Percentiles rank a stretch among this genome's conserved stretches.
Conservation (phyloP, 2,113 vertebrate genomes). For the Empidonax alnorum region DNA sequence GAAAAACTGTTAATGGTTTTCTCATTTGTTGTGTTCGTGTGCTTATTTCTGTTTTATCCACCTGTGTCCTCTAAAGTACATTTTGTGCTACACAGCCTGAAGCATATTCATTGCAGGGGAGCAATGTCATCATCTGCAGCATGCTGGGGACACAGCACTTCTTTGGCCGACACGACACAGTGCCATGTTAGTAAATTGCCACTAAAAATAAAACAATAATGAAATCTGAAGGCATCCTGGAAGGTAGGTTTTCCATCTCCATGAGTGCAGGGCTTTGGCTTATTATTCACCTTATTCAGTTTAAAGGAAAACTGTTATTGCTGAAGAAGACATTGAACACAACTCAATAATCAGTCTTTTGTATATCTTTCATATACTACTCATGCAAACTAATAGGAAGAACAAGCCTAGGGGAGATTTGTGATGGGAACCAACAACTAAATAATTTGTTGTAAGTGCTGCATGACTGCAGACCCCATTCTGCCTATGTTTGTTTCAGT, state of each 20-base stretch:
- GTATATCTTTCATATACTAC: neutral
- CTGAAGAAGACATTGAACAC: neutral
- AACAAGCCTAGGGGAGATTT: neutral
- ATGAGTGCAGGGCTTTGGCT: neutral
- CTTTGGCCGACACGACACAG: neutral
- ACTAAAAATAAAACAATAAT: neutral
- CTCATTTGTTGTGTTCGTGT: neutral
- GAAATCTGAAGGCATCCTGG: neutral
- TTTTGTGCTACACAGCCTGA: neutral
- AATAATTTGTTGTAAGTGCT: neutral
- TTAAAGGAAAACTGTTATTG: neutral
- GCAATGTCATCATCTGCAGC: neutral
- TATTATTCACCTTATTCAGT: neutral
- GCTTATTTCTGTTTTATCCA: slow-evolving; percentile 3
- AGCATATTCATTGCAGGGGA: neutral
- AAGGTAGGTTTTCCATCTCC: neutral
- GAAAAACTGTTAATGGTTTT: neutral
- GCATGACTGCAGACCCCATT: neutral
- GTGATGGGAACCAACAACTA: neutral
- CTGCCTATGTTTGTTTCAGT: neutral
- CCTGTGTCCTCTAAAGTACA: neutral
- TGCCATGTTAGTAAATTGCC: neutral
- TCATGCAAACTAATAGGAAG: neutral
- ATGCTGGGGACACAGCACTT: neutral
- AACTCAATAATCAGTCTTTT: neutral